A percentile compares a stretch with the other conserved stretches of the same genome.
phyloP scores from a whole-genome alignment of 2,113 vertebrate genomes.

The rat (Rattus norvegicus) region GRCr8 NC_086021.1:159845001-159845500 shows the following conservation, averaged over 20 bases:
- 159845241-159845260: neutral
- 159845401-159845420: neutral
- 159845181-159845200: neutral
- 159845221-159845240: neutral
- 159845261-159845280: neutral
- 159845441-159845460: neutral
- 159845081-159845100: neutral
- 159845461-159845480: neutral
- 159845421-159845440: neutral
- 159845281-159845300: neutral
- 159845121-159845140: neutral
- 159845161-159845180: no score
- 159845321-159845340: neutral
- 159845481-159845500: neutral
- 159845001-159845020: neutral
- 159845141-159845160: neutral
- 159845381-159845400: neutral
- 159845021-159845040: neutral
- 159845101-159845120: neutral
- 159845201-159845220: neutral
- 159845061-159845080: neutral
- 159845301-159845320: neutral
- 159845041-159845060: neutral
- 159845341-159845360: neutral
- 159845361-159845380: neutral